Percentiles rank a stretch among this genome's conserved stretches.
phyloP scores from a whole-genome alignment of 2,113 vertebrate genomes.

The Salvelinus alpinus region DNA sequence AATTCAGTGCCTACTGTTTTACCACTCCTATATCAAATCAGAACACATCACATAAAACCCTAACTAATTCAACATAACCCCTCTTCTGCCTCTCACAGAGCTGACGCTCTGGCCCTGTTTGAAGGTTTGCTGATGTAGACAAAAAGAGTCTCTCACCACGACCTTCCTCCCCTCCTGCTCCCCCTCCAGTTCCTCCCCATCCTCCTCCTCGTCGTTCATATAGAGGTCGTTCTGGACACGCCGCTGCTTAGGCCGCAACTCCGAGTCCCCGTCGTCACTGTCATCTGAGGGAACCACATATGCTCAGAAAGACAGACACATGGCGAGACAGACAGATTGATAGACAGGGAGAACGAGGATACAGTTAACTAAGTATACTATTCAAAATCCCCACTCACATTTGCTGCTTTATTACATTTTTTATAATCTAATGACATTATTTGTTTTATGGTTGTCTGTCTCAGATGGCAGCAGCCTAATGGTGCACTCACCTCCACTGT shows the following conservation, averaged over 20 bases:
- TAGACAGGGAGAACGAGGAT: neutral
- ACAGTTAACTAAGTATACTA: too few species aligned
- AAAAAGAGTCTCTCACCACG: conserved; percentile 79
- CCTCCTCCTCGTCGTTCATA: conserved; percentile 74
- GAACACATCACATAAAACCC: too few species aligned
- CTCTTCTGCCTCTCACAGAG: too few species aligned
- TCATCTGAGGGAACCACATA: conserved; percentile 74
- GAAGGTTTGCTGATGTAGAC: neutral
- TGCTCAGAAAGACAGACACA: neutral
- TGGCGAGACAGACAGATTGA: neutral
- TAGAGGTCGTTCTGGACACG: conserved; percentile 82
- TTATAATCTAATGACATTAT: too few species aligned
- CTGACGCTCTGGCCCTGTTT: too few species aligned
- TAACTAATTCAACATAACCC: conserved; percentile 65
- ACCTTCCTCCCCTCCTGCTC: conserved; percentile 85
- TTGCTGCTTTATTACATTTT: neutral
- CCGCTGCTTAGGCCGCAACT: conserved; percentile 73
- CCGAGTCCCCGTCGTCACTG: conserved; percentile 81
- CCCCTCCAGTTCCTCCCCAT: conserved; percentile 53
- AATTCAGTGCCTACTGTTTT: too few species aligned
- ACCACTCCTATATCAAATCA: too few species aligned
- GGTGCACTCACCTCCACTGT: conserved; percentile 76
- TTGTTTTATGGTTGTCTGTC: neutral
- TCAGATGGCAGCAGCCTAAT: conserved; percentile 3
- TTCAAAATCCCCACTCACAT: too few species aligned